Evolutionary conservation across 2,888 invertebrate genomes (phyloP).

Genomic region (Dysmachus trigonus): DNA sequence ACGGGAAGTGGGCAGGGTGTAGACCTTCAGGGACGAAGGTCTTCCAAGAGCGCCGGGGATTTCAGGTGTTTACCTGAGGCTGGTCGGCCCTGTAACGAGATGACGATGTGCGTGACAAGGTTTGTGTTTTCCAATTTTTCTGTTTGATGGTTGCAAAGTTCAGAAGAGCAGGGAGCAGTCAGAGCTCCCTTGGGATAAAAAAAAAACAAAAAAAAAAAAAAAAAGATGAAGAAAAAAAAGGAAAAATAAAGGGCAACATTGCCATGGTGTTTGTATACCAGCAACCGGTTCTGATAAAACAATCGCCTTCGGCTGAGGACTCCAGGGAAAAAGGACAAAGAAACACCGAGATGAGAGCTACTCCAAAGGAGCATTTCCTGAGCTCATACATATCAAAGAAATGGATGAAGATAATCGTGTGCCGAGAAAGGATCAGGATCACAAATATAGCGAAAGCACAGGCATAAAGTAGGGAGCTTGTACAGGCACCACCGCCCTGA

Average conservation of each 20-base stretch:
- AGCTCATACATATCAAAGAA: constrained; percentile 43
- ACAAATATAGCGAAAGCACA: constrained; percentile 10
- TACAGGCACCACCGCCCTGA: background rate
- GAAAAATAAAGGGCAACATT: constrained; percentile 31
- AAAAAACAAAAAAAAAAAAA: background rate
- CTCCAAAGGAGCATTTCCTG: background rate
- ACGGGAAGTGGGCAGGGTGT: background rate
- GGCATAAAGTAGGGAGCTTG: constrained; percentile 13
- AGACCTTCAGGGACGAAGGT: background rate
- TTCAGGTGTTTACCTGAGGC: background rate
- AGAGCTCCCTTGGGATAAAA: background rate
- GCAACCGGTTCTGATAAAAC: constrained; percentile 22
- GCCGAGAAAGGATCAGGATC: constrained; percentile 7
- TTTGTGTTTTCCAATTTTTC: constrained; percentile 27
- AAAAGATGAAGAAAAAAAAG: background rate
- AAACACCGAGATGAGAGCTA: background rate
- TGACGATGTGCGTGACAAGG: constrained; percentile 10
- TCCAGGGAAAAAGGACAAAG: constrained; percentile 2
- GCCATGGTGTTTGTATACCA: constrained; percentile 31
- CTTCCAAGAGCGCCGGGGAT: background rate
- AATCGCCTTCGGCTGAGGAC: background rate
- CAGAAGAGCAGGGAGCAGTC: background rate
- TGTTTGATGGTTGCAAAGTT: constrained; percentile 33
- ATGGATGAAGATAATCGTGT: constrained; percentile 42
- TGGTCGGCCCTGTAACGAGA: background rate